phyloP scores from a whole-genome alignment of 2,888 invertebrate genomes.

The Antitype chi region DNA sequence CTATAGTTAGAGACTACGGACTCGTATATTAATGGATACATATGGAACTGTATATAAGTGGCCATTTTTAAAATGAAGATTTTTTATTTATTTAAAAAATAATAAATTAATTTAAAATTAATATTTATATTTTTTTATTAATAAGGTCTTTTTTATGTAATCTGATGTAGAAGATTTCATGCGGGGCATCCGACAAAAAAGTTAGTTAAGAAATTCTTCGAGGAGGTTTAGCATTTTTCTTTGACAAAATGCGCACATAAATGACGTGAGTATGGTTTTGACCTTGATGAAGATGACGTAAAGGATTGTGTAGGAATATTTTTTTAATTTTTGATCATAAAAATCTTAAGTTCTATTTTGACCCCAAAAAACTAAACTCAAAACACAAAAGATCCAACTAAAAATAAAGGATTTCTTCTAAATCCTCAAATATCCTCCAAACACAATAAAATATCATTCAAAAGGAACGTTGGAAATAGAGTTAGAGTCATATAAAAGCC shows the following conservation, averaged over 20 bases:
- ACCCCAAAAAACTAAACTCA: not conserved
- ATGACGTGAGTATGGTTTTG: too few species aligned
- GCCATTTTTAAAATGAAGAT: not conserved
- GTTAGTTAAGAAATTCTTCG: not conserved
- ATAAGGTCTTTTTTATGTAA: not conserved
- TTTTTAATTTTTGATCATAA: not conserved
- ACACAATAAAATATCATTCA: conserved; percentile 1
- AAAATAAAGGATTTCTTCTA: conserved; percentile 13
- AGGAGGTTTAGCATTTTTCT: not conserved
- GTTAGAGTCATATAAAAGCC: conserved; percentile 18
- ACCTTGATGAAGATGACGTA: too few species aligned
- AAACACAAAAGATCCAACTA: not conserved
- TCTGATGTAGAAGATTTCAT: not conserved
- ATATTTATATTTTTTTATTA: too few species aligned
- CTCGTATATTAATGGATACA: conserved; percentile 3
- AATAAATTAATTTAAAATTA: too few species aligned
- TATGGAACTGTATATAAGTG: too few species aligned
- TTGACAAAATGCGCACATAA: too few species aligned
- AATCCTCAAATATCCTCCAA: conserved; percentile 8
- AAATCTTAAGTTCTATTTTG: too few species aligned
- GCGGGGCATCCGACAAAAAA: not conserved
- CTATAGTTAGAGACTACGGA: too few species aligned
- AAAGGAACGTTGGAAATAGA: conserved; percentile 13
- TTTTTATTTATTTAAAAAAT: too few species aligned
- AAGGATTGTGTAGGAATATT: not conserved